A percentile compares a stretch with the other conserved stretches of the same genome.
phyloP scores from a whole-genome alignment of 2,888 invertebrate species.

The Cataglyphis albicans region DNA sequence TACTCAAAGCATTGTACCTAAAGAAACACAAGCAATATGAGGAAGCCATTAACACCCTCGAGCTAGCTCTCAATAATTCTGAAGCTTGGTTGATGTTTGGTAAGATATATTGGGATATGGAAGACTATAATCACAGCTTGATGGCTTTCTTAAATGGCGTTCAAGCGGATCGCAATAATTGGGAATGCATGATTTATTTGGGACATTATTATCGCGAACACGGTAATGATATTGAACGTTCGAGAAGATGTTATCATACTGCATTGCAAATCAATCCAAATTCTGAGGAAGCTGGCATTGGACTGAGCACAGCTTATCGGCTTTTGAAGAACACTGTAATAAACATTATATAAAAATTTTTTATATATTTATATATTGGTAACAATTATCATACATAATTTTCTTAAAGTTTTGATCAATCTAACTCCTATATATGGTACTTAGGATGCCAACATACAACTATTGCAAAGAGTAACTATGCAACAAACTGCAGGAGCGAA shows the following conservation, averaged over 20 bases:
- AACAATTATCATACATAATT: not conserved
- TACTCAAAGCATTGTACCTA: slow-evolving; percentile 87
- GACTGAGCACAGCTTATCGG: slow-evolving; percentile 92
- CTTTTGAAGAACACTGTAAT: slow-evolving; percentile 89
- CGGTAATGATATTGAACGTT: slow-evolving; percentile 90
- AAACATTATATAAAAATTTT: slow-evolving; percentile 65
- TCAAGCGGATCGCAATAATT: slow-evolving; percentile 91
- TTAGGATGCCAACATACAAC: slow-evolving; percentile 88
- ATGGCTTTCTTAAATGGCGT: slow-evolving; percentile 89
- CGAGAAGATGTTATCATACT: slow-evolving; percentile 94
- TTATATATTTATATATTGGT: not conserved
- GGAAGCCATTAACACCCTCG: slow-evolving; percentile 88
- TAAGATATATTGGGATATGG: slow-evolving; percentile 88
- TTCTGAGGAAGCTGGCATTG: slow-evolving; percentile 90
- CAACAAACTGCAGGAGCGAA: slow-evolving; percentile 87
- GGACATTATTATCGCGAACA: slow-evolving; percentile 91
- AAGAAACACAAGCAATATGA: slow-evolving; percentile 87
- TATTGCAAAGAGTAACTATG: slow-evolving; percentile 87
- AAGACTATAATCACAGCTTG: slow-evolving; percentile 88
- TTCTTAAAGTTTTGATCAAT: not conserved
- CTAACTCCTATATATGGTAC: slow-evolving; percentile 28
- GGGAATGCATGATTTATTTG: slow-evolving; percentile 91
- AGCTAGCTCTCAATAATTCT: slow-evolving; percentile 85
- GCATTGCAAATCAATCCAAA: slow-evolving; percentile 91
- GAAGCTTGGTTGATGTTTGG: slow-evolving; percentile 89